Evolutionary conservation across 2,113 vertebrate genomes (phyloP).

Genomic region (Salminus brasiliensis): DNA sequence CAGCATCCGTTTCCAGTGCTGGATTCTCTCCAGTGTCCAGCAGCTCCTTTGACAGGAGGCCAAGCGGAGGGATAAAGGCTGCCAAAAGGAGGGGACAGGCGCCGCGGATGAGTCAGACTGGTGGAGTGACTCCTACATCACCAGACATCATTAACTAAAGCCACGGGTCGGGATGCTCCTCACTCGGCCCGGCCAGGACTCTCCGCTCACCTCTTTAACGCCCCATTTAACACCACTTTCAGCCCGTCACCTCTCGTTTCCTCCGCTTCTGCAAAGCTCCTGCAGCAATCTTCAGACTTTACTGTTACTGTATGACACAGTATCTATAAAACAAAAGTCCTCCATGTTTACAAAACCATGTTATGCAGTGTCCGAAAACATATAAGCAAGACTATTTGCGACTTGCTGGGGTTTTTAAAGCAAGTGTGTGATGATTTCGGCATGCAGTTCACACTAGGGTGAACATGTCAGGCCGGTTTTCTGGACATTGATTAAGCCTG

Average conservation of each 20-base stretch:
- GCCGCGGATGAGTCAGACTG: slow-evolving; percentile 12
- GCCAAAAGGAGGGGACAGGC: slow-evolving; percentile 21
- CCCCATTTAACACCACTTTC: background rate
- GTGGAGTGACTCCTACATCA: slow-evolving; percentile 17
- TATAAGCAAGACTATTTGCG: background rate
- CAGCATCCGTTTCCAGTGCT: background rate
- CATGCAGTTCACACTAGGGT: background rate
- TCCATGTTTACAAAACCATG: too few species aligned
- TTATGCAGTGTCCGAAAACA: background rate
- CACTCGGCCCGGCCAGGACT: background rate
- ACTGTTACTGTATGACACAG: too few species aligned
- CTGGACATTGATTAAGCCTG: too few species aligned
- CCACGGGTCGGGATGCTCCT: background rate
- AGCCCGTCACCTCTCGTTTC: background rate
- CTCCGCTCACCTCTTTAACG: background rate
- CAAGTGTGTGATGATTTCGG: too few species aligned
- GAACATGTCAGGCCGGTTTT: too few species aligned
- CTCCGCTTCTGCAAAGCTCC: background rate
- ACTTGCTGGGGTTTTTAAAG: background rate
- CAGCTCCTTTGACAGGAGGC: slow-evolving; percentile 1
- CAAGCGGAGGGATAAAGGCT: slow-evolving; percentile 12
- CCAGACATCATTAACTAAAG: slow-evolving; percentile 31
- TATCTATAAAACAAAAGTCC: too few species aligned
- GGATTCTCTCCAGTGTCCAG: background rate
- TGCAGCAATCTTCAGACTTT: too few species aligned